A percentile compares a stretch with the other conserved stretches of the same genome.
These are phyloP conservation scores for Scartelaos histophorus DNA, from an alignment of 2,113 vertebrate genomes.

Conservation along the genomic window DNA sequence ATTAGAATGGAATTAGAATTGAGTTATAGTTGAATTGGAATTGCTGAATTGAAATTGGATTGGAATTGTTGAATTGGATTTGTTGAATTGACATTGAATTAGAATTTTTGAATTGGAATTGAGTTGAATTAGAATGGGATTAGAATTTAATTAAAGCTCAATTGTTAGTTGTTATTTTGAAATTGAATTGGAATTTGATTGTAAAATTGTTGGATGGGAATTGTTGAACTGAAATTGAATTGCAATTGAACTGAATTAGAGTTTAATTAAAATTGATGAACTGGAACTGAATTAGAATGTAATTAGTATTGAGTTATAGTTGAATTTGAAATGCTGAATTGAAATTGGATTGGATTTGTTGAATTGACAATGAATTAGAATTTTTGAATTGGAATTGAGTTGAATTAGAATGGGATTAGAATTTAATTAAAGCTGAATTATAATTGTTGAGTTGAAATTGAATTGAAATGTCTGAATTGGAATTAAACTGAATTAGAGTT, in stretches of 20 bases:
- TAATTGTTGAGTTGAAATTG: not conserved
- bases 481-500: not conserved
- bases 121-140: not conserved
- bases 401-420: not conserved
- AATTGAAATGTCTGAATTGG: not conserved
- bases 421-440: not conserved
- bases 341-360: not conserved
- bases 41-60: too few relatives aligned
- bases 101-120: not conserved
- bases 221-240: not conserved
- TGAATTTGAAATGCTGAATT: not conserved
- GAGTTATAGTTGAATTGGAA: too few relatives aligned
- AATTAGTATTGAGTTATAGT: too few relatives aligned
- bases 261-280: not conserved
- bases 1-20: too few relatives aligned
- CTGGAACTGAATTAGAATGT: not conserved
- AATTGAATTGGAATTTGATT: not conserved
- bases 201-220: not conserved
- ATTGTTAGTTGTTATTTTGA: not conserved
- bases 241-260: not conserved
- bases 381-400: not conserved
- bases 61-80: too few relatives aligned
- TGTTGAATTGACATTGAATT: too few relatives aligned
- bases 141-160: not conserved
- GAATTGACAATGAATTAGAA: too few relatives aligned